A percentile compares a stretch with the other conserved stretches of the same genome.
These are phyloP conservation scores for Nerophis lumbriciformis DNA, from an alignment of 2,113 vertebrate species.

Conservation along the genomic window DNA sequence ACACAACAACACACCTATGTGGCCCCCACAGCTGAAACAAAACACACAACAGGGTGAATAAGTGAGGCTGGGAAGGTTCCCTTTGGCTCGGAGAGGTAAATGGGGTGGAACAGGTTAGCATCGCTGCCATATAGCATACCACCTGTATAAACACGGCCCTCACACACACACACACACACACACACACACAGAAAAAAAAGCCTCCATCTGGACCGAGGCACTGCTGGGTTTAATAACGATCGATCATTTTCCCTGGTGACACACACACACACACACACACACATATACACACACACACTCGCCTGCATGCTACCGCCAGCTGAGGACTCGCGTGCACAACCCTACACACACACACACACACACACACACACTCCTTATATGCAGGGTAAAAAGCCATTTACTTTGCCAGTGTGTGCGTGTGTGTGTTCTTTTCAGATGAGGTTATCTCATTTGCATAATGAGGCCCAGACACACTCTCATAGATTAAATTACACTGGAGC, in stretches of 20 bases:
- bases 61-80: conserved; percentile 58
- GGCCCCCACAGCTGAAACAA: background rate
- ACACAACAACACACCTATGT: conserved; percentile 28
- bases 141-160: conserved; percentile 76
- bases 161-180: conserved; percentile 15
- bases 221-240: conserved; percentile 68
- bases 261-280: conserved; percentile 48
- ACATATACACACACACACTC: conserved; percentile 47
- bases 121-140: conserved; percentile 62
- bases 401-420: conserved; percentile 22
- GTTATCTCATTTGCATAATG: conserved; percentile 71
- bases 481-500: conserved; percentile 67
- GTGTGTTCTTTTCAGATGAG: conserved; percentile 52
- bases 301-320: conserved; percentile 57
- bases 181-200: conserved; percentile 23
- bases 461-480: conserved; percentile 60
- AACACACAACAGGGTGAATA: conserved; percentile 15
- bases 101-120: conserved; percentile 81
- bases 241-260: conserved; percentile 65
- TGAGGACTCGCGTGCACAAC: conserved; percentile 38
- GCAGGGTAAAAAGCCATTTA: conserved; percentile 44
- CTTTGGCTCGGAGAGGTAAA: conserved; percentile 74
- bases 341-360: conserved; percentile 21
- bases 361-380: conserved; percentile 19
- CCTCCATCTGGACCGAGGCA: conserved; percentile 56